These are phyloP conservation scores for Xanthia togata DNA, from an alignment of 2,888 invertebrate genomes.

Conservation along the genomic window DNA sequence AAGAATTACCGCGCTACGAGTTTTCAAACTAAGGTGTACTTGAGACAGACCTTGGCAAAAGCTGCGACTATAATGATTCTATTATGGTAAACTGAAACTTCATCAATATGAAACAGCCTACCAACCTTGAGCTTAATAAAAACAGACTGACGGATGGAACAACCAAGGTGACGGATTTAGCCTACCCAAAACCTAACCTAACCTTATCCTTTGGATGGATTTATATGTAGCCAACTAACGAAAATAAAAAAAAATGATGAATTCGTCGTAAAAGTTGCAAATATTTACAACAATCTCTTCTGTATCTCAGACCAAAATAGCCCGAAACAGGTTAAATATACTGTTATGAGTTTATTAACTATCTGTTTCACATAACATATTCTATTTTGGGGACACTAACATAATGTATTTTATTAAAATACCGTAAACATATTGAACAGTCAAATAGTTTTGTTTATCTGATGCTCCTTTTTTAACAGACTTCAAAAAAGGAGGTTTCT, in stretches of 20 bases:
- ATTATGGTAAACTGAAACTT: constrained; percentile 33
- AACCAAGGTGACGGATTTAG: neutral
- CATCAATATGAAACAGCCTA: constrained; percentile 34
- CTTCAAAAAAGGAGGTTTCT: too few relatives aligned
- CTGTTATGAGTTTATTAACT: neutral
- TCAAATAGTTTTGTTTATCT: neutral
- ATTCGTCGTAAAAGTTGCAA: neutral
- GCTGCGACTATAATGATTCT: constrained; percentile 20
- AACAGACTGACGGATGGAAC: neutral
- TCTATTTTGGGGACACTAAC: constrained; percentile 9
- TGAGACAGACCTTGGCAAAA: constrained; percentile 22
- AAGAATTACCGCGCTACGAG: neutral
- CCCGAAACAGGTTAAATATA: constrained; percentile 18
- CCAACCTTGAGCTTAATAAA: constrained; percentile 13
- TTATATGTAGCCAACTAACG: neutral
- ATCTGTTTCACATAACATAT: constrained; percentile 17
- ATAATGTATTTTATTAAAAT: neutral
- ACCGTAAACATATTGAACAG: neutral
- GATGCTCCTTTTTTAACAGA: too few relatives aligned
- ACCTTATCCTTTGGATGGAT: neutral
- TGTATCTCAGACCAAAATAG: constrained; percentile 19
- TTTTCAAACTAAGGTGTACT: neutral
- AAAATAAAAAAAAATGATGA: neutral
- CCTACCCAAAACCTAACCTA: too few relatives aligned
- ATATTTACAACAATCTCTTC: neutral